A percentile compares a stretch with the other conserved stretches of the same genome.
Evolutionary conservation across 1,140 invertebrate genomes (phyloP).

Genomic region (Wasmannia auropunctata): DNA sequence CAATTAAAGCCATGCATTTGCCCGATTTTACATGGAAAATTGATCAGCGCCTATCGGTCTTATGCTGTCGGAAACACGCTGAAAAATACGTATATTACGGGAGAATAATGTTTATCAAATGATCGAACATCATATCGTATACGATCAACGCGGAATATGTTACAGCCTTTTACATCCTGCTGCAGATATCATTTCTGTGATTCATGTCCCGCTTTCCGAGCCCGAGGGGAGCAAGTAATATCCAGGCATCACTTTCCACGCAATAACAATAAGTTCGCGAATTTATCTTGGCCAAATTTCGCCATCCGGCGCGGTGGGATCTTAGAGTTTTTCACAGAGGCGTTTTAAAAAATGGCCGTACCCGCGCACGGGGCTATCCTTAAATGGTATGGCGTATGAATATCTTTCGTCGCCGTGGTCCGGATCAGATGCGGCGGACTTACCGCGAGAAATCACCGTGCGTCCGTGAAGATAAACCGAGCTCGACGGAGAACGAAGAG

Average conservation of each 20-base stretch:
- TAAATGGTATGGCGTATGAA: slow-evolving; percentile 31
- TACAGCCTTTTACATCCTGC: background rate
- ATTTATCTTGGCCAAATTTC: slow-evolving; percentile 41
- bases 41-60: slow-evolving; percentile 20
- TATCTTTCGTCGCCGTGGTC: slow-evolving; percentile 25
- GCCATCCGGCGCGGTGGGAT: background rate
- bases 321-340: slow-evolving; percentile 1
- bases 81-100: background rate
- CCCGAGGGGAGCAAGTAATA: slow-evolving; percentile 8
- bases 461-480: slow-evolving; percentile 21
- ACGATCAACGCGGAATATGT: background rate
- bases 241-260: slow-evolving; percentile 22
- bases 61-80: background rate
- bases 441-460: slow-evolving; percentile 27
- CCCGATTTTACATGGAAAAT: slow-evolving; percentile 14
- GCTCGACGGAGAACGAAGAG: slow-evolving; percentile 23
- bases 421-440: slow-evolving; percentile 19
- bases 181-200: slow-evolving; percentile 11
- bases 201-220: background rate
- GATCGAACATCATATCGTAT: background rate
- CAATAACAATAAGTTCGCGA: slow-evolving; percentile 41
- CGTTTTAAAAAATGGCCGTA: slow-evolving; percentile 33
- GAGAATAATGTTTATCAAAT: slow-evolving; percentile 25
- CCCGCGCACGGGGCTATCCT: background rate
- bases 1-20: slow-evolving; percentile 27